Base-by-base conservation (phyloP, 2,113 vertebrate species). In the Lanius collurio region DNA sequence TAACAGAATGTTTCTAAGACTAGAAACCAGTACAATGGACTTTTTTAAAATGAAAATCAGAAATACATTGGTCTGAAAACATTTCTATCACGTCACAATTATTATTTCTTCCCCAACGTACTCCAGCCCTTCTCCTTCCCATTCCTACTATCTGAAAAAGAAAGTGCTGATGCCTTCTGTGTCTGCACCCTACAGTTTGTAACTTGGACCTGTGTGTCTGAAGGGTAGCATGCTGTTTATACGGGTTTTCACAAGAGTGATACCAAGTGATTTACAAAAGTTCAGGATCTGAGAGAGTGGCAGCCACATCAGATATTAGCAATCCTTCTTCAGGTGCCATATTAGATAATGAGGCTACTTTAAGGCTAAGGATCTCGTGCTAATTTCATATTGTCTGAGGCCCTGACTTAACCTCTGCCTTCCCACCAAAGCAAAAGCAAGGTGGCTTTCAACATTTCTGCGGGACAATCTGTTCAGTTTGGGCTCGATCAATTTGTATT, bases 1-100 rank as follows among this genome's bases (percentile, higher is more conserved):
- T 71, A 93, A 96, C 81, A 93, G 75, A 92, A 96, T 95, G 64
- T 95, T 96, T 95, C 93, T 97, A 89, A 80, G 68, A 84, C 97
- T 97, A 94, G 62, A 85, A 85, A 39, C 13, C 55, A 50, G 52
- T 46, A 94, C 60, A 95, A 87, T 47, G 62, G 53, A 90, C 78
- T 96, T 94, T 77, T n/a, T 57, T 9, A 3, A 35, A 31, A 37
- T 7, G 14, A 95, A 96, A 88, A 93, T 89, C 87, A 42, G 67
- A 27, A 53, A 78, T 82, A 83, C 19, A 27, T 16, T 37, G 8
- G 8, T 49, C 60, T 84, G 46, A 77, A 89, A 93, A 77, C 3
- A 53, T 67, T 59, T 52, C 52, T 27, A 70, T 8, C 6, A 23
- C 1, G 70, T 91, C 39, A 47, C 20, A 33, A 67, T 64, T 65